phyloP scores from a whole-genome alignment of 2,113 vertebrate species.

The Chloebia gouldiae region DNA sequence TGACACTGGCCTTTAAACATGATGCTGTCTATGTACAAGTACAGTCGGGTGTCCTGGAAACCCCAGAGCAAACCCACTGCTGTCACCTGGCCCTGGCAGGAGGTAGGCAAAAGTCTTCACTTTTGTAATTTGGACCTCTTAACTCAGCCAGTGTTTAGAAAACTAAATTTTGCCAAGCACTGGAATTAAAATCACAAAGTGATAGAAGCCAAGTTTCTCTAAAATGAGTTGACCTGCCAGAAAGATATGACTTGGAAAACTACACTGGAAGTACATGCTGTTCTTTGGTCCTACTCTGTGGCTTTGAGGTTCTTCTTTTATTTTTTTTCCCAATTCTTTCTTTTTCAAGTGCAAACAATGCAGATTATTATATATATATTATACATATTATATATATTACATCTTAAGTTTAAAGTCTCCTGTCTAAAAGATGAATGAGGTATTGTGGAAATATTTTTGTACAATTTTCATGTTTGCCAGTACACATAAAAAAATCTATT shows the following conservation, averaged over 20 bases:
- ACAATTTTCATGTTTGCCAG: neutral
- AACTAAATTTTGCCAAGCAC: neutral
- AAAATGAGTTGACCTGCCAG: neutral
- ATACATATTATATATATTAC: neutral
- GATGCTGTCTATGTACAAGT: neutral
- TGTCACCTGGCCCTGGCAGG: neutral
- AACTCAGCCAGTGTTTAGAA: neutral
- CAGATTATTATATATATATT: neutral
- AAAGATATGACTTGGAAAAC: conserved; percentile 1
- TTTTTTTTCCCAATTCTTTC: neutral
- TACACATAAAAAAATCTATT: neutral
- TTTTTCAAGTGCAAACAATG: neutral
- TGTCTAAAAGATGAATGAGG: neutral
- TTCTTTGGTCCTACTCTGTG: neutral
- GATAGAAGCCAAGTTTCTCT: neutral
- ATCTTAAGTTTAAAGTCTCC: neutral
- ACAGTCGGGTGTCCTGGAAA: neutral
- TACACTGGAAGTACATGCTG: neutral
- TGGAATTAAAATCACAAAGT: conserved; percentile 15
- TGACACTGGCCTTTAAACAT: neutral
- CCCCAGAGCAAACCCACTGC: neutral
- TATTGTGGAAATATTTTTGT: neutral
- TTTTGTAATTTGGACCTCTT: neutral
- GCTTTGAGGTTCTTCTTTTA: neutral
- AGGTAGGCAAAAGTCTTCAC: neutral